Percentiles rank a stretch among this genome's conserved stretches.
Evolutionary conservation across 2,888 invertebrate genomes (phyloP).

Genomic region (Perithous albicinctus): DNA sequence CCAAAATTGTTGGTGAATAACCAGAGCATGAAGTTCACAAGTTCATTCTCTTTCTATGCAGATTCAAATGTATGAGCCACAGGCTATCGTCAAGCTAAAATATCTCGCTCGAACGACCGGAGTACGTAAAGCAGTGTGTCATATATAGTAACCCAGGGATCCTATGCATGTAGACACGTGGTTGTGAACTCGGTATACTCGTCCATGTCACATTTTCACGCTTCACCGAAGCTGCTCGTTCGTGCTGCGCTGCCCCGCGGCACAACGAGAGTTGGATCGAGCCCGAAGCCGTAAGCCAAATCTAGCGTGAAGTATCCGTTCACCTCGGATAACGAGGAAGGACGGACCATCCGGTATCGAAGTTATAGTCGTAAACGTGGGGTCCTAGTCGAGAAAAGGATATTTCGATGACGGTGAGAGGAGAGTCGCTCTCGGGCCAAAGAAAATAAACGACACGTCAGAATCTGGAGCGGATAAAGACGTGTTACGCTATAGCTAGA

Average conservation of each 20-base stretch:
- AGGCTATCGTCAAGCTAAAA: conserved; percentile 21
- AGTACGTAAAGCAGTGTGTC: background rate
- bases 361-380: conserved; percentile 56
- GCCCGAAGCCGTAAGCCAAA: conserved; percentile 56
- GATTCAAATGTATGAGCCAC: conserved; percentile 17
- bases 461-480: conserved; percentile 1
- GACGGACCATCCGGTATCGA: conserved; percentile 61
- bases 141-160: background rate
- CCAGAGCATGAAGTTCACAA: background rate
- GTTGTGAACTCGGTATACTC: conserved; percentile 51
- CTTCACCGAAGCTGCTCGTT: conserved; percentile 50
- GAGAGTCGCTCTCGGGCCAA: background rate
- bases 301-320: conserved; percentile 65
- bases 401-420: background rate
- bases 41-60: background rate
- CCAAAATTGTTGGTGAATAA: background rate
- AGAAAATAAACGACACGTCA: conserved; percentile 3
- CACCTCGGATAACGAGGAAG: conserved; percentile 62
- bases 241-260: conserved; percentile 35
- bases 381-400: conserved; percentile 43
- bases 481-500: background rate
- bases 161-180: conserved; percentile 47
- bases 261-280: conserved; percentile 7
- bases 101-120: conserved; percentile 24
- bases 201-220: conserved; percentile 62